Evolutionary conservation across 92 coral and sea anemone species (phyloP).

Genomic region (Metridium senile): DNA sequence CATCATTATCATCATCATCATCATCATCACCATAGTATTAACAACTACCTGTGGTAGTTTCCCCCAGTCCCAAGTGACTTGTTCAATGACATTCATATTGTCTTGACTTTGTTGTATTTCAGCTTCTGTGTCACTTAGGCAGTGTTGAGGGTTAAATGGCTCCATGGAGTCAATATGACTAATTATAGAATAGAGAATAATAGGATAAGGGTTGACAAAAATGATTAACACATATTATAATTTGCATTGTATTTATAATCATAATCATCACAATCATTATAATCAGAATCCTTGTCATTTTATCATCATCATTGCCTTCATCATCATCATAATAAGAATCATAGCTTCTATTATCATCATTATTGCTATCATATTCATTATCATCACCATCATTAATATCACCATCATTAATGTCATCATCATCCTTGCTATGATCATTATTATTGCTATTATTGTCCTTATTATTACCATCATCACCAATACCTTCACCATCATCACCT

Average conservation of each 20-base stretch:
- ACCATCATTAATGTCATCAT: too few species aligned
- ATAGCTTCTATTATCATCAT: too few species aligned
- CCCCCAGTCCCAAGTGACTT: conserved; percentile 97
- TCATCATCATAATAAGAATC: too few species aligned
- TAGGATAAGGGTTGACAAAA: background rate
- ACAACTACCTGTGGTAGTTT: conserved; percentile 84
- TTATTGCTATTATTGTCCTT: too few species aligned
- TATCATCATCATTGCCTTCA: too few species aligned
- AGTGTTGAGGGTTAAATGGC: conserved; percentile 70
- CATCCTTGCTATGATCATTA: too few species aligned
- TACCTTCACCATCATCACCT: too few species aligned
- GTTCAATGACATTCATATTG: conserved; percentile 56
- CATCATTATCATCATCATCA: background rate
- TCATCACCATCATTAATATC: too few species aligned
- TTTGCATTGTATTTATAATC: background rate
- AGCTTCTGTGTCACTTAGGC: conserved; percentile 89
- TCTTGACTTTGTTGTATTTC: conserved; percentile 78
- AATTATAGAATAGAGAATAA: background rate
- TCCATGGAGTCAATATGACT: conserved; percentile 45
- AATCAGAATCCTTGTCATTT: too few species aligned
- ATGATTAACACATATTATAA: background rate
- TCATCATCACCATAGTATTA: background rate
- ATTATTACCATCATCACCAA: too few species aligned
- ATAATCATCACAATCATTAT: too few species aligned
- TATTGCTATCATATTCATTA: too few species aligned